Conservation (phyloP, 2,113 vertebrate genomes). For the Apeltes quadracus region DNA sequence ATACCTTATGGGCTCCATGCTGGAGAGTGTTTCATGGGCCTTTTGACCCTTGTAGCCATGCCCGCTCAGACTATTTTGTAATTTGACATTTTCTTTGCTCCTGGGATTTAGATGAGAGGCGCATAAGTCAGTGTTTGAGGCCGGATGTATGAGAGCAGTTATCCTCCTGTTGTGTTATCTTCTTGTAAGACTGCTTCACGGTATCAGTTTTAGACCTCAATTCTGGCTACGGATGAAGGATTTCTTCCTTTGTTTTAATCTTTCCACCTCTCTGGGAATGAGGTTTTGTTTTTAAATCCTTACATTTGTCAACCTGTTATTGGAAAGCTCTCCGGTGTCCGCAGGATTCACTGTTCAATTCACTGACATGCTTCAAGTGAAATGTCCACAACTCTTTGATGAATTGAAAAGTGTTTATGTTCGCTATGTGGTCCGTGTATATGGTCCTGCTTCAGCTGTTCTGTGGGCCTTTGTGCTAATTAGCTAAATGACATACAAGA, state of each 20-base stretch:
- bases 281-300: not conserved
- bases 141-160: not conserved
- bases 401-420: not conserved
- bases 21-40: slow-evolving; percentile 16
- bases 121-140: slow-evolving; percentile 4
- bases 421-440: not conserved
- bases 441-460: not conserved
- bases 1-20: slow-evolving; percentile 11
- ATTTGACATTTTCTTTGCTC: slow-evolving; percentile 8
- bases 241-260: slow-evolving; percentile 9
- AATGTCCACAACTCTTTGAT: not conserved
- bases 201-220: not conserved
- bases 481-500: not conserved
- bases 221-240: slow-evolving; percentile 30
- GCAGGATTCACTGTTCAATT: not conserved
- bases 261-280: slow-evolving; percentile 29
- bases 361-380: not conserved
- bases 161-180: not conserved
- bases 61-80: not conserved
- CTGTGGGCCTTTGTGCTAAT: not conserved
- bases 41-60: not conserved
- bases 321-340: not conserved
- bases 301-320: not conserved
- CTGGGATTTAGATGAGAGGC: not conserved
- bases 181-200: slow-evolving; percentile 3